Conservation (phyloP, 2,113 vertebrate genomes). For the Kryptolebias marmoratus region DNA sequence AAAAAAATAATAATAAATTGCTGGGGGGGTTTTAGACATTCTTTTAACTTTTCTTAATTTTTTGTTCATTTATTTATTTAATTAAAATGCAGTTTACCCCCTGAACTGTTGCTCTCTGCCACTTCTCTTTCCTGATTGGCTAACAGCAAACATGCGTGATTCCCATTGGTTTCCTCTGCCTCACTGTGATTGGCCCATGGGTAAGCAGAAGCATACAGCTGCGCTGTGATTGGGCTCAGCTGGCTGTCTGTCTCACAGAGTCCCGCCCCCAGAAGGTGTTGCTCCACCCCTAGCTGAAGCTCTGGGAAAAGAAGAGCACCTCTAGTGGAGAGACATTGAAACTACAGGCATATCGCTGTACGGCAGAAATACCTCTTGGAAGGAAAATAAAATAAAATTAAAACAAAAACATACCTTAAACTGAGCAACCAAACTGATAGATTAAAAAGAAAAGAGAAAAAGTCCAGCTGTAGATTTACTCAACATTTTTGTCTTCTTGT, state of each 20-base stretch:
- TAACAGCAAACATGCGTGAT: slow-evolving; percentile 64
- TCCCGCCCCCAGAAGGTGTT: slow-evolving; percentile 73
- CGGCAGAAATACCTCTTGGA: rapidly evolving
- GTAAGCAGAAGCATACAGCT: slow-evolving; percentile 62
- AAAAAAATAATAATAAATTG: no score
- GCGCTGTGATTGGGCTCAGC: slow-evolving; percentile 74
- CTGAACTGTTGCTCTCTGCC: slow-evolving; percentile 67
- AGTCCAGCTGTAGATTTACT: not conserved
- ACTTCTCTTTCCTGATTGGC: slow-evolving; percentile 70
- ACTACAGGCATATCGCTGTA: slow-evolving; percentile 6
- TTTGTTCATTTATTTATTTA: not conserved
- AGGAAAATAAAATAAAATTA: not conserved
- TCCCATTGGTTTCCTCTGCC: slow-evolving; percentile 74
- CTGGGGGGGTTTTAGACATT: no score
- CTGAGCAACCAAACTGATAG: not conserved
- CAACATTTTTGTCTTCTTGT: not conserved
- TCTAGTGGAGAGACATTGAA: slow-evolving; percentile 53
- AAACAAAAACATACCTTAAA: not conserved
- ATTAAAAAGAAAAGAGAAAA: not conserved
- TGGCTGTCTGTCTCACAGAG: slow-evolving; percentile 71
- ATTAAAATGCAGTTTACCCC: slow-evolving; percentile 50
- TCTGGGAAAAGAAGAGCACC: slow-evolving; percentile 73
- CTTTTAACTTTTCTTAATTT: no score
- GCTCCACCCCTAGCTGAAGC: slow-evolving; percentile 77
- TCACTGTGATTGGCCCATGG: slow-evolving; percentile 78